These are phyloP conservation scores for Festucalex cinctus DNA, from an alignment of 2,113 vertebrate species.

Conservation along the genomic window DNA sequence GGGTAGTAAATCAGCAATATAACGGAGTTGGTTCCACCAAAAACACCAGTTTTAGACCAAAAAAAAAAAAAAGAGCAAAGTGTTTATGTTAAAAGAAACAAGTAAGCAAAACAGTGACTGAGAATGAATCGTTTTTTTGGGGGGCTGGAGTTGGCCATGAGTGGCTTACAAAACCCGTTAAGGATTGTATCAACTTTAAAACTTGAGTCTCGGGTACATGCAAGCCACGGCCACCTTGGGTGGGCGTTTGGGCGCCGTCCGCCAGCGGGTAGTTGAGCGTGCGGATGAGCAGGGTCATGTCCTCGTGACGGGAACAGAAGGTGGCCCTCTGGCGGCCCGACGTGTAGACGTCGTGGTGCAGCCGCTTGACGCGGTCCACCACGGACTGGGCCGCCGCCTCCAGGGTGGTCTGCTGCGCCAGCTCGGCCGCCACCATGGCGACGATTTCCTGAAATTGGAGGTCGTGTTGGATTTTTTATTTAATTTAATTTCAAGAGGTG, in stretches of 20 bases:
- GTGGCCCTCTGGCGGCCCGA: conserved; percentile 85
- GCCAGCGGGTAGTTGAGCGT: conserved; percentile 86
- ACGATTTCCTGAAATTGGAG: conserved; percentile 99
- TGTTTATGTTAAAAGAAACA: too few species aligned
- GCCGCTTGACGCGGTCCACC: conserved; percentile 89
- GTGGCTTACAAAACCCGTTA: background rate
- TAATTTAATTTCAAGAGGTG: background rate
- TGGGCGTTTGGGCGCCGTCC: conserved; percentile 78
- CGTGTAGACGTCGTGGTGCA: conserved; percentile 88
- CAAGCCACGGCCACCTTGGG: conserved; percentile 82
- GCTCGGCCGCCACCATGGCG: conserved; percentile 94
- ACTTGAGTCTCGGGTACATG: background rate
- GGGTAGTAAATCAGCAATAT: too few species aligned
- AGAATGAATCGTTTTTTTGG: too few species aligned
- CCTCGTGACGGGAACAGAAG: conserved; percentile 87
- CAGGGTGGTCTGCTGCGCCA: conserved; percentile 87
- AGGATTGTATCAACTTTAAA: background rate
- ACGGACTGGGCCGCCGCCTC: conserved; percentile 90
- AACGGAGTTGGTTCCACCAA: too few species aligned
- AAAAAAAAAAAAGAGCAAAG: too few species aligned
- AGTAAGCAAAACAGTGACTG: too few species aligned
- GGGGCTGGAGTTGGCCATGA: too few species aligned
- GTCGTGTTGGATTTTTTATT: too few species aligned
- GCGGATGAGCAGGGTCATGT: conserved; percentile 95
- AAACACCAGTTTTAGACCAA: too few species aligned